These are phyloP conservation scores for Lepidocyrtoides sp. DNA, from an alignment of 2,888 invertebrate genomes.

Conservation along the genomic window DNA sequence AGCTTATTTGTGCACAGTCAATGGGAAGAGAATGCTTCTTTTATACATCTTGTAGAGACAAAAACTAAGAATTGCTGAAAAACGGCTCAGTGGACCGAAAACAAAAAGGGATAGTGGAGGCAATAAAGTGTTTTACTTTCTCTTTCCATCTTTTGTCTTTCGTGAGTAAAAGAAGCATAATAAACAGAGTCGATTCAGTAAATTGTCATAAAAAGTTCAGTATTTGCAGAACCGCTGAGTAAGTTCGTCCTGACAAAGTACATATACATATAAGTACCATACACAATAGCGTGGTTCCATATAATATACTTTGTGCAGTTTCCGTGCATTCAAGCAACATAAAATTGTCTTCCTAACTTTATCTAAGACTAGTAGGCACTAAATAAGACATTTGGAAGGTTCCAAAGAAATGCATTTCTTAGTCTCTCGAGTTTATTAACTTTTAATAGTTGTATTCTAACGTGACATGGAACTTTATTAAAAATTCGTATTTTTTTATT, in stretches of 20 bases:
- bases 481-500: too few species aligned
- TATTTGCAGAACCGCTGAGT: not conserved
- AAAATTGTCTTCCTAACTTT: too few species aligned
- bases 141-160: not conserved
- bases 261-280: not conserved
- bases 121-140: slow-evolving; percentile 27
- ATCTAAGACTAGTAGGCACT: too few species aligned
- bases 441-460: too few species aligned
- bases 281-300: not conserved
- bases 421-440: too few species aligned
- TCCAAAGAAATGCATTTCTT: too few species aligned
- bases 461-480: too few species aligned
- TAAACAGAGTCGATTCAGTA: not conserved
- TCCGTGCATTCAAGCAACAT: too few species aligned
- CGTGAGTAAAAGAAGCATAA: not conserved
- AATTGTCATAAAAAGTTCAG: slow-evolving; percentile 11
- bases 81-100: slow-evolving; percentile 35
- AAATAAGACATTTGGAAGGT: too few species aligned
- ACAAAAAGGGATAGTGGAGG: slow-evolving; percentile 9
- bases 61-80: not conserved
- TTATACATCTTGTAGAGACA: not conserved
- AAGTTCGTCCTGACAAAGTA: not conserved
- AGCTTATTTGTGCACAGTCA: not conserved
- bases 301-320: not conserved
- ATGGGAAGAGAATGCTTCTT: not conserved